Percentiles rank a stretch among this genome's conserved stretches.
These are phyloP conservation scores for Aethina tumida DNA, from an alignment of 1,140 invertebrate species.

Conservation along the genomic window DNA sequence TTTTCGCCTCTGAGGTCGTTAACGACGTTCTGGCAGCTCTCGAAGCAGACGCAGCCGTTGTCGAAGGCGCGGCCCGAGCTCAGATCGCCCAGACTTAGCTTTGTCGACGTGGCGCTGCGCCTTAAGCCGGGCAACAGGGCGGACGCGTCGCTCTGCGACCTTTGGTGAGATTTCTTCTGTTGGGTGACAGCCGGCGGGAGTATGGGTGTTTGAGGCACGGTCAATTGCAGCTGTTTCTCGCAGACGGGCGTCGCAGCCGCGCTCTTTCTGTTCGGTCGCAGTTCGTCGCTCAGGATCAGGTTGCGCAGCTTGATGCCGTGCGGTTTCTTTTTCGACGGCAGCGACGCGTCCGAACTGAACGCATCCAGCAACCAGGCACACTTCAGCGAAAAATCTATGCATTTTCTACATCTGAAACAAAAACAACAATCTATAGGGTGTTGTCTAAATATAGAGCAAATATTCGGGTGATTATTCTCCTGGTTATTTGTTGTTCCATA, in stretches of 20 bases:
- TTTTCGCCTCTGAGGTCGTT: conserved; percentile 63
- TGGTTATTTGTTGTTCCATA: no score
- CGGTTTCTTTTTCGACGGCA: conserved; percentile 66
- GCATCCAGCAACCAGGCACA: conserved; percentile 93
- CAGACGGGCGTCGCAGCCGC: conserved; percentile 23
- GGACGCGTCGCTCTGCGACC: conserved; percentile 83
- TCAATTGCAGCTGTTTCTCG: conserved; percentile 42
- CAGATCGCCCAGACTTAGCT: conserved; percentile 77
- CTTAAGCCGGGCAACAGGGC: conserved; percentile 36
- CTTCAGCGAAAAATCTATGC: conserved; percentile 90
- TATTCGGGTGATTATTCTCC: no score
- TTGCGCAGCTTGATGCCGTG: conserved; percentile 79
- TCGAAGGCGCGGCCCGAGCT: conserved; percentile 91
- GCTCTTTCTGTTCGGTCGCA: conserved; percentile 46
- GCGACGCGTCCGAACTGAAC: conserved; percentile 71
- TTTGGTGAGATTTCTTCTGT: conserved; percentile 53
- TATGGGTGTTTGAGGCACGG: conserved; percentile 10
- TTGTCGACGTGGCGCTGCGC: conserved; percentile 40
- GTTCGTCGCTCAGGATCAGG: conserved; percentile 78
- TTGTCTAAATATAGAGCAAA: no score
- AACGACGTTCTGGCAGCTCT: conserved; percentile 54
- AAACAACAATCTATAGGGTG: conserved; percentile 7
- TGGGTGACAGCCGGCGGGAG: conserved; percentile 36
- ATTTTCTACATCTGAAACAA: conserved; percentile 72
- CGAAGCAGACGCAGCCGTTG: conserved; percentile 82